Evolutionary conservation across 1,140 invertebrate species (phyloP), one percentile per base, ranked within the genome.

Genomic region (Andrena cerasifolii): DNA sequence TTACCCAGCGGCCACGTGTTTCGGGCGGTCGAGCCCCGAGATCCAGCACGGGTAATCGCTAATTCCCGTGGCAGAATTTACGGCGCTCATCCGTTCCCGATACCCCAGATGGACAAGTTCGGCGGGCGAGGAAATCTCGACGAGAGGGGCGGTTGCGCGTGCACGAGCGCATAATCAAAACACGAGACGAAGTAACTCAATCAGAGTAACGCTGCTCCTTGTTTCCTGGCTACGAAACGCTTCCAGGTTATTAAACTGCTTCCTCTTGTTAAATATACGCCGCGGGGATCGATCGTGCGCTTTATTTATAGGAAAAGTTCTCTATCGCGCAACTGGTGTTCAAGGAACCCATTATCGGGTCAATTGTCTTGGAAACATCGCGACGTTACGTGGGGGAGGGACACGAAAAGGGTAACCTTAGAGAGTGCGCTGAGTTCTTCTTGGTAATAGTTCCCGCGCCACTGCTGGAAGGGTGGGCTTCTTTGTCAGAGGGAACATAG

Each of bases 241-340:
- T 75, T 75, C 51, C 63, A 58, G 40, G 53, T 40, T n/a, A 68
- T 68, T 75, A 75, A 47, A 75, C 73, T 21, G 18, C 26, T 8
- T 40, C 43, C 28, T 47, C 7, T 10, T 8, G 51, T 45, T 75
- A 68, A 75, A 58, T 75, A 75, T 68, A 75, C 36, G 40, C 63
- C 8, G 5, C 62, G n/a, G n/a, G n/a, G 73, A 67, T 75, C 73
- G 73, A 75, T 75, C 36, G 12, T n/a, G n/a, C 28, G 51, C 47
- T 68, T 68, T 67, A 67, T 75, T 75, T 58, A 67, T 58, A 75
- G 63, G 31, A 16, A 26, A 68, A 68, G 14, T 68, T 75, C 45
- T 26, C 43, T 45, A 43, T 67, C 62, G 63, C 16, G 45, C 71
- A 74, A 65, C 71, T 74, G 72, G 72, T 67, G 72, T 56, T 56